phyloP scores from a whole-genome alignment of 2,888 invertebrate genomes.

The Anagyrus pseudococci region DNA sequence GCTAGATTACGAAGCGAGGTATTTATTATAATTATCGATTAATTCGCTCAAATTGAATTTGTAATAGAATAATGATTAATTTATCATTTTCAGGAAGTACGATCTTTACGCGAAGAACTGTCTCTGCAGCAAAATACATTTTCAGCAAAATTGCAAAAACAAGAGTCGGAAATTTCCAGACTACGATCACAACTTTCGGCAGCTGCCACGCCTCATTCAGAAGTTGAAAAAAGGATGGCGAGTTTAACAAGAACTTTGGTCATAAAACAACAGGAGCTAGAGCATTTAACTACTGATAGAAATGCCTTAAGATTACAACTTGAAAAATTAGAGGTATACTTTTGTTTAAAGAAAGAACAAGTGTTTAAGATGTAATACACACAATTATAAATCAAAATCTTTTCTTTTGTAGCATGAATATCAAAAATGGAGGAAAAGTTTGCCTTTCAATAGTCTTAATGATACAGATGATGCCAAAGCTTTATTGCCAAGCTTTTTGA shows the following conservation, averaged over 20 bases:
- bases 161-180: slow-evolving; percentile 67
- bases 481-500: slow-evolving; percentile 74
- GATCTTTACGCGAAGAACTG: slow-evolving; percentile 66
- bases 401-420: slow-evolving; percentile 66
- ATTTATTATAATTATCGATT: slow-evolving; percentile 19
- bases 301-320: slow-evolving; percentile 84
- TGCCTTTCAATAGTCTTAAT: slow-evolving; percentile 67
- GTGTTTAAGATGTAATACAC: background rate
- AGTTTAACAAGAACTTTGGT: slow-evolving; percentile 82
- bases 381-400: slow-evolving; percentile 35
- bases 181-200: slow-evolving; percentile 65
- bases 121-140: slow-evolving; percentile 63
- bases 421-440: slow-evolving; percentile 65
- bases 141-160: slow-evolving; percentile 64
- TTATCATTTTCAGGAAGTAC: slow-evolving; percentile 62
- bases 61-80: no score
- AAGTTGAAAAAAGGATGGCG: slow-evolving; percentile 54
- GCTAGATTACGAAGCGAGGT: slow-evolving; percentile 52
- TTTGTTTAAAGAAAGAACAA: background rate
- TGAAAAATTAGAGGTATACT: slow-evolving; percentile 77
- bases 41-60: no score
- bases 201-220: slow-evolving; percentile 54
- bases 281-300: slow-evolving; percentile 81
- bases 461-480: slow-evolving; percentile 75
- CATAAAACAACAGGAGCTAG: slow-evolving; percentile 85